Conservation (phyloP, 1,140 invertebrate species). For the Anthonomus grandis region DNA sequence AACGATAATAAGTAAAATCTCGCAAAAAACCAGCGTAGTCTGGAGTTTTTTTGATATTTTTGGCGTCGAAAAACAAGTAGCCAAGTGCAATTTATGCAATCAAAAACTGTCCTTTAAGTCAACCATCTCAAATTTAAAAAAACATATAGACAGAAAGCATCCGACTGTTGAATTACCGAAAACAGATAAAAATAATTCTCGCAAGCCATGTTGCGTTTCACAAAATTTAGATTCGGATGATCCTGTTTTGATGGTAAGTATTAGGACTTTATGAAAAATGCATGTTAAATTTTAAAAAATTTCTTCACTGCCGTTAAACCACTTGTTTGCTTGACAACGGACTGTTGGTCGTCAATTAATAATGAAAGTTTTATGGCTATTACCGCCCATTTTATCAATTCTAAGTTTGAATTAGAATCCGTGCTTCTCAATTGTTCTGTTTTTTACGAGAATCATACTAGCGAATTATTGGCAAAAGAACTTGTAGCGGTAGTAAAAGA, state of each 20-base stretch:
- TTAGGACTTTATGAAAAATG: constrained; percentile 3
- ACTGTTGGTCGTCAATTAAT: no score
- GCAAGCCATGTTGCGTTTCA: not conserved
- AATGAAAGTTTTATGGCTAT: no score
- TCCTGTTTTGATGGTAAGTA: not conserved
- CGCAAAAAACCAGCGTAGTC: constrained; percentile 11
- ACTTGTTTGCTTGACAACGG: constrained; percentile 15
- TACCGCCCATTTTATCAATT: no score
- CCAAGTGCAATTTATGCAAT: constrained; percentile 25
- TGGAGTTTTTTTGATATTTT: constrained; percentile 22
- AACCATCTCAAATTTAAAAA: no score
- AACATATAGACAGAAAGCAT: no score
- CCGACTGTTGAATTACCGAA: constrained; percentile 16
- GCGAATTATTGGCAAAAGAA: no score
- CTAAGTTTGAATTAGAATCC: no score
- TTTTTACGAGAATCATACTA: constrained; percentile 31
- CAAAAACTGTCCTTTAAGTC: constrained; percentile 24
- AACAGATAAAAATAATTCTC: not conserved
- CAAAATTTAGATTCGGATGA: not conserved
- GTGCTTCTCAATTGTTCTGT: constrained; percentile 21
- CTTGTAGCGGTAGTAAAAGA: no score
- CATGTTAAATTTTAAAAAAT: constrained; percentile 16
- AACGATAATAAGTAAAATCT: no score
- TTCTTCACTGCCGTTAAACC: not conserved
- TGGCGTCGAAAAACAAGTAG: constrained; percentile 9